phyloP scores from a whole-genome alignment of 2,113 vertebrate species.

The Noctilio leporinus region DNA sequence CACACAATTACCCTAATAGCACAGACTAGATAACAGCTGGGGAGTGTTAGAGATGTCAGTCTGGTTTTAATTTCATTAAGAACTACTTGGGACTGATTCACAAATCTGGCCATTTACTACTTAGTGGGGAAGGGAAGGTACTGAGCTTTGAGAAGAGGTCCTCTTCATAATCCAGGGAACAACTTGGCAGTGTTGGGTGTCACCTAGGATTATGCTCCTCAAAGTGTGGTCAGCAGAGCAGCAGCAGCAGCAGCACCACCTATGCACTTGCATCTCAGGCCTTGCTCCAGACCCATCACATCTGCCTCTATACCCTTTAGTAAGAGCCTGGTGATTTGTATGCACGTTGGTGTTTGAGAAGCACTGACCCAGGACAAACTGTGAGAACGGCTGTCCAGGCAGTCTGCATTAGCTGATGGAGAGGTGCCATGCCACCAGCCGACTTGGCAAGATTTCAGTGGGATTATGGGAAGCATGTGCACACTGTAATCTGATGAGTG shows the following conservation, averaged over 20 bases:
- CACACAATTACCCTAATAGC: slow-evolving; percentile 62
- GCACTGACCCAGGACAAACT: not conserved
- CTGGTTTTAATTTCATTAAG: slow-evolving; percentile 63
- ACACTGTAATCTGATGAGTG: not conserved
- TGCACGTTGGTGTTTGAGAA: not conserved
- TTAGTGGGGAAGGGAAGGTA: not conserved
- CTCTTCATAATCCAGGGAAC: not conserved
- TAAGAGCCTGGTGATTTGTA: not conserved
- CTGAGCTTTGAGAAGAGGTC: not conserved
- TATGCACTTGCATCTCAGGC: not conserved
- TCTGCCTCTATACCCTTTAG: not conserved
- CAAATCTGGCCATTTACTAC: slow-evolving; percentile 13
- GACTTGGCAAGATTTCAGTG: not conserved
- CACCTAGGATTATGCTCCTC: not conserved
- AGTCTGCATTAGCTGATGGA: slow-evolving; percentile 21
- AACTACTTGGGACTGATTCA: slow-evolving; percentile 39
- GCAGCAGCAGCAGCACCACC: not conserved
- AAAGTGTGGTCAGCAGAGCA: not conserved
- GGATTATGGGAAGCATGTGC: not conserved
- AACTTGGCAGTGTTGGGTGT: not conserved
- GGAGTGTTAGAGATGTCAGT: slow-evolving; percentile 41
- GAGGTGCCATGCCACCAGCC: not conserved
- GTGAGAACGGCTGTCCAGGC: not conserved
- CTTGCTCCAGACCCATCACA: not conserved
- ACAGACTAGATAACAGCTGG: slow-evolving; percentile 57